Conservation (phyloP, 2,888 invertebrate genomes). For the Eupithecia vulgata region DNA sequence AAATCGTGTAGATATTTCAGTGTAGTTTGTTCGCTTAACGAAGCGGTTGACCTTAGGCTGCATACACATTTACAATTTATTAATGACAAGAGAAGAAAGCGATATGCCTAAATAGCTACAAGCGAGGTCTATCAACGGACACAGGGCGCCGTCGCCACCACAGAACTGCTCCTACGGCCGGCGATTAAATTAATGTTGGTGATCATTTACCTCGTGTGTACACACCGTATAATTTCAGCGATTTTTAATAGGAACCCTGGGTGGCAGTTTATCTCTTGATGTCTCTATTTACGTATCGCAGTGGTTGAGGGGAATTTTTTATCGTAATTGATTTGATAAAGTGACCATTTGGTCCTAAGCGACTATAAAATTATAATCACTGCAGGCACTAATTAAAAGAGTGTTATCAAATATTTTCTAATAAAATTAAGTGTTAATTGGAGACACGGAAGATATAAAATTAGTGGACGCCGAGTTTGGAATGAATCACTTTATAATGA, state of each 20-base stretch:
- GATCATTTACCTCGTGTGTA: slow-evolving; percentile 70
- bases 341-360: slow-evolving; percentile 49
- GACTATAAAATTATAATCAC: slow-evolving; percentile 42
- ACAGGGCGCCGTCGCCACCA: slow-evolving; percentile 55
- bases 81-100: slow-evolving; percentile 65
- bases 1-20: slow-evolving; percentile 34
- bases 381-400: slow-evolving; percentile 53
- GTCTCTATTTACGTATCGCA: slow-evolving; percentile 58
- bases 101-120: slow-evolving; percentile 62
- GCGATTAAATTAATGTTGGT: slow-evolving; percentile 74
- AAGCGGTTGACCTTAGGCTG: slow-evolving; percentile 57
- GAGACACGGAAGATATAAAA: slow-evolving; percentile 56
- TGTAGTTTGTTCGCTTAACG: slow-evolving; percentile 36
- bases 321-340: slow-evolving; percentile 50
- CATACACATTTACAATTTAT: slow-evolving; percentile 47
- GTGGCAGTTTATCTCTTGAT: slow-evolving; percentile 66
- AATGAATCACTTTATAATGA: slow-evolving; percentile 61
- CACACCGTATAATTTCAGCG: slow-evolving; percentile 74
- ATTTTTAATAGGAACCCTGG: slow-evolving; percentile 70
- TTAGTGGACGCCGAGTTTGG: slow-evolving; percentile 54
- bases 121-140: slow-evolving; percentile 56
- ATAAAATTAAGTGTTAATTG: slow-evolving; percentile 68
- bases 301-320: slow-evolving; percentile 46
- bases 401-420: slow-evolving; percentile 54
- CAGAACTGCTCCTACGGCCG: slow-evolving; percentile 54